These are phyloP conservation scores for Antheraea pernyi DNA, from an alignment of 1,140 invertebrate genomes.

Conservation along the genomic window DNA sequence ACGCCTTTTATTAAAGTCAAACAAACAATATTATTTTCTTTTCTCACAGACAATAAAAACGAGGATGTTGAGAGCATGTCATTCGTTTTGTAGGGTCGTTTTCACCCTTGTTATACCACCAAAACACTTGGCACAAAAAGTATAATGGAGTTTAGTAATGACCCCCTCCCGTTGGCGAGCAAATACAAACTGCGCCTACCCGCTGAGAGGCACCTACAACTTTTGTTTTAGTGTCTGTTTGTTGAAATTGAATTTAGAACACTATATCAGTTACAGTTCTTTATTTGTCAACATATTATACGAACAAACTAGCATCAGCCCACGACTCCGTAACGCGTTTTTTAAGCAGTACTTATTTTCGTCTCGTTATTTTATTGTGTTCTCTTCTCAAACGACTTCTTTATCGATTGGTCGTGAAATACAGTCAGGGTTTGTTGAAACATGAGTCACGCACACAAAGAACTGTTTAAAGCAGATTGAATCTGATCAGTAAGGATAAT, in stretches of 20 bases:
- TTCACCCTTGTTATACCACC: slow-evolving; percentile 73
- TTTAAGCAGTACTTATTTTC: too few relatives aligned
- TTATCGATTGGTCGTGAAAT: too few relatives aligned
- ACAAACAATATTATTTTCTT: slow-evolving; percentile 40
- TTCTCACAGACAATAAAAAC: slow-evolving; percentile 56
- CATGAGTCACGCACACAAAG: too few relatives aligned
- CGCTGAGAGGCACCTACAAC: slow-evolving; percentile 42
- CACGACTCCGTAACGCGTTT: too few relatives aligned
- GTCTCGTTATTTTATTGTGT: too few relatives aligned
- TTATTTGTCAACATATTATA: neutral
- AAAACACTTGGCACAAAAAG: slow-evolving; percentile 76
- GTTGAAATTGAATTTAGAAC: neutral
- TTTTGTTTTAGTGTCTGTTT: slow-evolving; percentile 28
- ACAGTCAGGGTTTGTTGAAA: too few relatives aligned
- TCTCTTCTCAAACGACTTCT: too few relatives aligned
- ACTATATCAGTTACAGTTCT: neutral
- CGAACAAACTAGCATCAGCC: neutral
- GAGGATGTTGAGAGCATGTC: slow-evolving; percentile 56
- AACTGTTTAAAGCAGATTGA: too few relatives aligned
- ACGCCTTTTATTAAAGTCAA: neutral
- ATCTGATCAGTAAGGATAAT: too few relatives aligned
- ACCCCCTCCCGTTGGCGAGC: slow-evolving; percentile 53
- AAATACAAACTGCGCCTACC: slow-evolving; percentile 55
- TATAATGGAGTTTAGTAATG: slow-evolving; percentile 74
- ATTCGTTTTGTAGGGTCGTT: slow-evolving; percentile 74